Percentiles rank a stretch among this genome's conserved stretches.
phyloP scores from a whole-genome alignment of 2,113 vertebrate species.

The Dasypus novemcinctus region DNA sequence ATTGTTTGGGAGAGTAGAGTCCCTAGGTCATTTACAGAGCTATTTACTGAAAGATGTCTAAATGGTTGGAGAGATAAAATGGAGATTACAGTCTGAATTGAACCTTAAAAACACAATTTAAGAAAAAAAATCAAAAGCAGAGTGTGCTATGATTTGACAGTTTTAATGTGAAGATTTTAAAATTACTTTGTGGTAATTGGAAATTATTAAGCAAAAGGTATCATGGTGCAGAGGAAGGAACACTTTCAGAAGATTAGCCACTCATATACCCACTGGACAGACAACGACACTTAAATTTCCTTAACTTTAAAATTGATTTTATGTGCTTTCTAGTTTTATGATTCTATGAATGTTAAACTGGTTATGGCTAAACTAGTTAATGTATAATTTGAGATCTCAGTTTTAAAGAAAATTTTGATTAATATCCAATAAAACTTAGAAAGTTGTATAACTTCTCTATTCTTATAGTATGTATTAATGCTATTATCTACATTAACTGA shows the following conservation, averaged over 20 bases:
- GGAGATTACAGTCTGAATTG: not conserved
- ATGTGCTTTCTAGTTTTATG: not conserved
- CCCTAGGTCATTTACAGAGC: not conserved
- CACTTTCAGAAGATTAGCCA: not conserved
- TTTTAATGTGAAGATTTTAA: conserved; percentile 10
- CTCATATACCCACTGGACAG: not conserved
- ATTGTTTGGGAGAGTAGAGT: not conserved
- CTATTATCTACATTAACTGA: not conserved
- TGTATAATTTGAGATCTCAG: not conserved
- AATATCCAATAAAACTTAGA: not conserved
- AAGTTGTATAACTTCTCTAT: conserved; percentile 28
- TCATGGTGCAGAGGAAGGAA: not conserved
- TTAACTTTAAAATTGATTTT: not conserved
- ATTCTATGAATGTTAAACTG: not conserved
- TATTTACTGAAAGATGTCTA: not conserved
- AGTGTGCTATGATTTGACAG: not conserved
- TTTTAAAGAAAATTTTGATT: conserved; percentile 3
- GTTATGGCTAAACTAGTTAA: not conserved
- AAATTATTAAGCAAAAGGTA: not conserved
- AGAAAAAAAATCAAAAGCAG: not conserved
- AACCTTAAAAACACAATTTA: conserved; percentile 1
- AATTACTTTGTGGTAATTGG: not conserved
- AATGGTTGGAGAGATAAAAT: not conserved
- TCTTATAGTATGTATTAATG: not conserved
- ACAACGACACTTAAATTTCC: not conserved